Conservation (phyloP, 2,113 vertebrate genomes). For the Hydrolagus affinis region DNA sequence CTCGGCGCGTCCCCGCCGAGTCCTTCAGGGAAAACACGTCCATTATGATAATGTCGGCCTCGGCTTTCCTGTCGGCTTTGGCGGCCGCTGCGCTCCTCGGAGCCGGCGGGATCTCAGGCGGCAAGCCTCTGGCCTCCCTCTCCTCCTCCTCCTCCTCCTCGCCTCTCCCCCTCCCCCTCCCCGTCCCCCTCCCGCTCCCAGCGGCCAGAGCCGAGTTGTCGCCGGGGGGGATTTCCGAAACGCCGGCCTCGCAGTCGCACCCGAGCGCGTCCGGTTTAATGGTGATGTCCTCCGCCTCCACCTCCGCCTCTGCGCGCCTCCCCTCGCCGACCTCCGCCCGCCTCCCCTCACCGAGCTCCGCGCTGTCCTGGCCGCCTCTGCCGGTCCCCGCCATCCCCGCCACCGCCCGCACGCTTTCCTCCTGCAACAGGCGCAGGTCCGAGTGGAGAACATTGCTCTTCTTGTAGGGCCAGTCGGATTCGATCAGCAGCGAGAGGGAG, state of each 20-base stretch:
- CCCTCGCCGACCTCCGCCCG: too few relatives aligned
- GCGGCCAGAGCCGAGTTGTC: too few relatives aligned
- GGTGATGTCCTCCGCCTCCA: background rate
- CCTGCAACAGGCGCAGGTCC: background rate
- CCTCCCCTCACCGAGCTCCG: too few relatives aligned
- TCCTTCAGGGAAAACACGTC: conserved; percentile 70
- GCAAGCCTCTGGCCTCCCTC: background rate
- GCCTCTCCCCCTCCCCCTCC: too few relatives aligned
- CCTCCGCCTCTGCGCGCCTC: accelerated
- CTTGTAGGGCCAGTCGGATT: conserved; percentile 86
- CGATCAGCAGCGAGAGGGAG: conserved; percentile 86
- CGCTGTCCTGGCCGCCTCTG: too few relatives aligned
- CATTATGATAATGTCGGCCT: conserved; percentile 64
- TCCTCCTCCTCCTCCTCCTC: background rate
- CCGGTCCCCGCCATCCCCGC: too few relatives aligned
- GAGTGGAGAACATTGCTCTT: conserved; percentile 53
- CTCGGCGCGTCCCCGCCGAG: conserved; percentile 47
- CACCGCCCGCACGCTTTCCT: background rate
- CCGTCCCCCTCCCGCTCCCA: too few relatives aligned
- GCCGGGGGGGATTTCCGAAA: too few relatives aligned
- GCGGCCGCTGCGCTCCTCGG: conserved; percentile 47
- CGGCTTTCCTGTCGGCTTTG: conserved; percentile 53
- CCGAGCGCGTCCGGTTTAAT: background rate
- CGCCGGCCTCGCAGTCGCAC: background rate
- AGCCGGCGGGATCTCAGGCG: background rate